Percentiles rank a stretch among this genome's conserved stretches.
phyloP scores from a whole-genome alignment of 2,113 vertebrate genomes.

The Otolemur garnettii region DNA sequence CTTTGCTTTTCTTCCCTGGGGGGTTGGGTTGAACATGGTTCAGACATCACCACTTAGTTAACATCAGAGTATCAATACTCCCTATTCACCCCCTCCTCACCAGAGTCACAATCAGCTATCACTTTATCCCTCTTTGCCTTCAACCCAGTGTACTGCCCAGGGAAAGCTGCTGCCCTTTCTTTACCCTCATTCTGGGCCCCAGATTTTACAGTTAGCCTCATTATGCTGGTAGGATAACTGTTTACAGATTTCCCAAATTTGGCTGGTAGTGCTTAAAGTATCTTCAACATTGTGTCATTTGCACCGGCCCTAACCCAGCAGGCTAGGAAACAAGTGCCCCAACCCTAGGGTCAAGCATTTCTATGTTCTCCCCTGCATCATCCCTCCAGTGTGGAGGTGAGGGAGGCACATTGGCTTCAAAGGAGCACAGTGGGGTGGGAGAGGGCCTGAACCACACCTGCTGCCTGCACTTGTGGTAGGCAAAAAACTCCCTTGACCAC shows the following conservation, averaged over 20 bases:
- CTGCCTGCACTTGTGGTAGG: not conserved
- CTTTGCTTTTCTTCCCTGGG: constrained; percentile 83
- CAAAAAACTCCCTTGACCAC: constrained; percentile 12
- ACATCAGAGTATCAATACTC: not conserved
- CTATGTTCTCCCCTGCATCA: constrained; percentile 49
- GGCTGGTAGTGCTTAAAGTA: constrained; percentile 62
- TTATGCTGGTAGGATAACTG: constrained; percentile 53
- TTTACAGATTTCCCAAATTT: constrained; percentile 46
- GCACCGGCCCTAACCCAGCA: not conserved
- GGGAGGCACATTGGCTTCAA: constrained; percentile 63
- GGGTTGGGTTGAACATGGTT: constrained; percentile 65
- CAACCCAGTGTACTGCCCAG: constrained; percentile 69
- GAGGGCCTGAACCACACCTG: constrained; percentile 52
- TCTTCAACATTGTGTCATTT: not conserved
- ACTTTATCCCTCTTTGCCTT: constrained; percentile 47
- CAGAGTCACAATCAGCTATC: not conserved
- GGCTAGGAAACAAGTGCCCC: not conserved
- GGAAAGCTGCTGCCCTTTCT: constrained; percentile 73
- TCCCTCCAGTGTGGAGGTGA: constrained; percentile 57
- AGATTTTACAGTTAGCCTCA: constrained; percentile 55
- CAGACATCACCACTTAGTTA: constrained; percentile 18
- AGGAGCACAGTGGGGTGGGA: constrained; percentile 46
- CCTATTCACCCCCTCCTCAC: constrained; percentile 3
- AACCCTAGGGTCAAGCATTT: constrained; percentile 44
- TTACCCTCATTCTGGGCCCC: constrained; percentile 61